Percentiles rank a stretch among this genome's conserved stretches.
These are phyloP conservation scores for Thaleichthys pacificus DNA, from an alignment of 2,797 vertebrate genomes.

Conservation along the genomic window DNA sequence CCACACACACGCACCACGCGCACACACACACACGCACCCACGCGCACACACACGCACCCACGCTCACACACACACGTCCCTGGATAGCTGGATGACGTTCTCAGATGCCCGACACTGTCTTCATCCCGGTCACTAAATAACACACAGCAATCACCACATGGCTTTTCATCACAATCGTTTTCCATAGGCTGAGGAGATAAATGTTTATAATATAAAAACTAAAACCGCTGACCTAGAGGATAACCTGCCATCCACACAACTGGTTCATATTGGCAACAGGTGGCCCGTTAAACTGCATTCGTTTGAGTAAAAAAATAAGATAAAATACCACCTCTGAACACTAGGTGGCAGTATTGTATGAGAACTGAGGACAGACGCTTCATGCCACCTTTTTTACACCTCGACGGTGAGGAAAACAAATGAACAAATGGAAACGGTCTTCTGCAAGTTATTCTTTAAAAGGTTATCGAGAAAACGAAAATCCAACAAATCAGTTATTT, in stretches of 20 bases:
- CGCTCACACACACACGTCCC: conserved; percentile 49
- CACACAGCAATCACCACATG: conserved; percentile 51
- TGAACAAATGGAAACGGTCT: conserved; percentile 43
- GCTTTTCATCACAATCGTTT: conserved; percentile 52
- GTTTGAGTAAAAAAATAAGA: conserved; percentile 43
- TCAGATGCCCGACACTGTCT: neutral
- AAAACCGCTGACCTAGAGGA: conserved; percentile 31
- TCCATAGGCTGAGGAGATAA: conserved; percentile 47
- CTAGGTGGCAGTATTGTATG: conserved; percentile 60
- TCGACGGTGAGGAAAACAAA: conserved; percentile 36
- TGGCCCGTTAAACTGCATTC: conserved; percentile 52
- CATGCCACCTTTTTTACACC: conserved; percentile 44
- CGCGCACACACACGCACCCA: conserved; percentile 18
- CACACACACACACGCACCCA: conserved; percentile 33
- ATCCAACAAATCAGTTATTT: conserved; percentile 33
- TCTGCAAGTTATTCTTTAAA: conserved; percentile 33
- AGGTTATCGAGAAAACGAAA: conserved; percentile 27
- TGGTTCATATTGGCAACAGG: conserved; percentile 49
- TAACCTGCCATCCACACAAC: conserved; percentile 30
- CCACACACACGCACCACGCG: conserved; percentile 46
- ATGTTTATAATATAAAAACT: conserved; percentile 36
- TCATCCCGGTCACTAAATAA: conserved; percentile 44
- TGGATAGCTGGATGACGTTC: conserved; percentile 42
- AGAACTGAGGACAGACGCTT: conserved; percentile 56
- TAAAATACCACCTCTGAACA: conserved; percentile 59